Evolutionary conservation across 2,113 vertebrate genomes (phyloP).

Genomic region (Calonectris borealis): DNA sequence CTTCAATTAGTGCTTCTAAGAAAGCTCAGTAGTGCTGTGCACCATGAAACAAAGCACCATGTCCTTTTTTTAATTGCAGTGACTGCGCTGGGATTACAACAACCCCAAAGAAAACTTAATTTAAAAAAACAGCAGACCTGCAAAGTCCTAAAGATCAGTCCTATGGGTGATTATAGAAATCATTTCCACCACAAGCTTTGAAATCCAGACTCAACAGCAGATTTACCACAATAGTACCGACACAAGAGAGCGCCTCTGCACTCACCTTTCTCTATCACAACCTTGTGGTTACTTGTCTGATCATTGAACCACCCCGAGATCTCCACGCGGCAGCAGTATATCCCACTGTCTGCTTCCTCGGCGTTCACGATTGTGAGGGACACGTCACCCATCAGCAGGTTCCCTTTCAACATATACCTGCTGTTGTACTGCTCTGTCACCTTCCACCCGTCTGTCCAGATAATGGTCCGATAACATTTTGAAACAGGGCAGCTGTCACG

Average conservation of each 20-base stretch:
- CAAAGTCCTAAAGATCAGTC: background rate
- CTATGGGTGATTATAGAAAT: background rate
- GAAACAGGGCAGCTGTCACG: conserved; percentile 31
- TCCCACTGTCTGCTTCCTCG: conserved; percentile 65
- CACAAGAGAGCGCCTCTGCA: background rate
- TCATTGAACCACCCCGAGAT: conserved; percentile 79
- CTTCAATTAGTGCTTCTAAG: background rate
- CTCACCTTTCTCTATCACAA: conserved; percentile 68
- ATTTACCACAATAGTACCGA: background rate
- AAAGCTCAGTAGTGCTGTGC: background rate
- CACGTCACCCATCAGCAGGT: conserved; percentile 44
- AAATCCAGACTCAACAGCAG: background rate
- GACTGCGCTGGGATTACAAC: background rate
- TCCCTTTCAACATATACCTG: conserved; percentile 70
- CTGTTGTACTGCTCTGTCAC: background rate
- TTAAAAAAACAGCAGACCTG: background rate
- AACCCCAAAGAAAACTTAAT: background rate
- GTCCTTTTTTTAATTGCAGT: background rate
- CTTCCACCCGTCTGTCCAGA: conserved; percentile 55
- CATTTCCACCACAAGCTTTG: background rate
- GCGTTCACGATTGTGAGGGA: conserved; percentile 76
- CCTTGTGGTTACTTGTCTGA: background rate
- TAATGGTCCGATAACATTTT: conserved; percentile 58
- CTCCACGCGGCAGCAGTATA: conserved; percentile 83
- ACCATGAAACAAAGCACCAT: background rate